A percentile compares a stretch with the other conserved stretches of the same genome.
phyloP scores from a whole-genome alignment of 1,140 invertebrate species.

The Streblospio benedicti region DNA sequence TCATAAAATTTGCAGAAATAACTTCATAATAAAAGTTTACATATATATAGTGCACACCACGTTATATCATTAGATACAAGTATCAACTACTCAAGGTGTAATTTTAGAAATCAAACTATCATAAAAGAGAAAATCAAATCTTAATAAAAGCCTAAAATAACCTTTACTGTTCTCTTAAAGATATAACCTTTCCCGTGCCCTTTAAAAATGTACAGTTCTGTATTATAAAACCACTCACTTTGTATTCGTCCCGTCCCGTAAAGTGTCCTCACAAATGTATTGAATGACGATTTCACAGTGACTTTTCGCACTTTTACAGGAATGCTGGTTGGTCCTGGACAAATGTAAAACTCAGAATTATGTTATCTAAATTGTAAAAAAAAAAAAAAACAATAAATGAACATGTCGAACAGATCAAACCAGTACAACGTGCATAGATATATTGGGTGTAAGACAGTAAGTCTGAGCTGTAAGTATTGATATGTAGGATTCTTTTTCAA shows the following conservation, averaged over 20 bases:
- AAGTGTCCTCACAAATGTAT: constrained; percentile 35
- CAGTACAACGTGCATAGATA: background rate
- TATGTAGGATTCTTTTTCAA: background rate
- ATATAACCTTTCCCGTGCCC: too few relatives aligned
- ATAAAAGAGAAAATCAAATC: background rate
- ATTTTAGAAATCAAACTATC: background rate
- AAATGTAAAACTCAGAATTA: background rate
- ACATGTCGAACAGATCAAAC: background rate
- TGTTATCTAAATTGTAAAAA: background rate
- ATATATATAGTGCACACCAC: too few relatives aligned
- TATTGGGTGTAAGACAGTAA: background rate
- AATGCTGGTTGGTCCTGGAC: constrained; percentile 41
- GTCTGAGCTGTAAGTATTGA: background rate
- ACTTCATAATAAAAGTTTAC: background rate
- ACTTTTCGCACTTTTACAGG: constrained; percentile 29
- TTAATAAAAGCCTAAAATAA: background rate
- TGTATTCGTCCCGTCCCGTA: constrained; percentile 35
- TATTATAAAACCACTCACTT: constrained; percentile 24
- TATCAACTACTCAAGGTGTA: background rate
- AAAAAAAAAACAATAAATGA: background rate
- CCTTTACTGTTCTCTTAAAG: too few relatives aligned
- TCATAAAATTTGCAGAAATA: background rate
- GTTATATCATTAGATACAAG: background rate
- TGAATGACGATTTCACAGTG: constrained; percentile 40
- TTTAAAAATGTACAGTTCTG: background rate